phyloP scores from a whole-genome alignment of 30 jellyfish, hydroid and myxozoan genomes.

The Mastigias papua region DNA sequence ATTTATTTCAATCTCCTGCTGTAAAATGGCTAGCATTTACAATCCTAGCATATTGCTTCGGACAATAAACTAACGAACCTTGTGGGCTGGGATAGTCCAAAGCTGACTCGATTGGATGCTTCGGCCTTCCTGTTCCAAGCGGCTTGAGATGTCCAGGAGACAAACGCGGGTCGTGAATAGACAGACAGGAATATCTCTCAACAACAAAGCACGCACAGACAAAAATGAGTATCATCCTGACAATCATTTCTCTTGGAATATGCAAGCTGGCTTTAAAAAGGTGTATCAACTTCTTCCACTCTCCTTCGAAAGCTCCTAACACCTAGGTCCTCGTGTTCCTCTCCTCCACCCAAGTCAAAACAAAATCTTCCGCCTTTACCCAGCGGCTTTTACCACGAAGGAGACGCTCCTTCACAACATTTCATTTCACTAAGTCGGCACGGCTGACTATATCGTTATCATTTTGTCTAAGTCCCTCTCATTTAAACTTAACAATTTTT shows the following conservation, averaged over 20 bases:
- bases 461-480: too few relatives aligned
- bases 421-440: too few relatives aligned
- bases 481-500: too few relatives aligned
- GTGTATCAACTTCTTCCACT: background rate
- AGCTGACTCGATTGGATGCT: conserved; percentile 63
- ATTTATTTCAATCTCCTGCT: too few relatives aligned
- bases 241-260: background rate
- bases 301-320: background rate
- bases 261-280: background rate
- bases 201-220: background rate
- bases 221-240: background rate
- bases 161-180: conserved; percentile 78
- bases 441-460: too few relatives aligned
- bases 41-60: too few relatives aligned
- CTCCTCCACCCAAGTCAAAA: background rate
- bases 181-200: conserved; percentile 16
- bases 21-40: too few relatives aligned
- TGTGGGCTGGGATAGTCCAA: conserved; percentile 67
- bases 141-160: conserved; percentile 83
- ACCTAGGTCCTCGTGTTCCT: background rate
- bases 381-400: background rate
- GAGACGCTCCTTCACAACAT: background rate
- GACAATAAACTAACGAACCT: conserved; percentile 31
- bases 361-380: background rate
- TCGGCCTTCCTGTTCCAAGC: conserved; percentile 74